phyloP scores from a whole-genome alignment of 2,888 invertebrate genomes.

The Sminthurides aquaticus region DNA sequence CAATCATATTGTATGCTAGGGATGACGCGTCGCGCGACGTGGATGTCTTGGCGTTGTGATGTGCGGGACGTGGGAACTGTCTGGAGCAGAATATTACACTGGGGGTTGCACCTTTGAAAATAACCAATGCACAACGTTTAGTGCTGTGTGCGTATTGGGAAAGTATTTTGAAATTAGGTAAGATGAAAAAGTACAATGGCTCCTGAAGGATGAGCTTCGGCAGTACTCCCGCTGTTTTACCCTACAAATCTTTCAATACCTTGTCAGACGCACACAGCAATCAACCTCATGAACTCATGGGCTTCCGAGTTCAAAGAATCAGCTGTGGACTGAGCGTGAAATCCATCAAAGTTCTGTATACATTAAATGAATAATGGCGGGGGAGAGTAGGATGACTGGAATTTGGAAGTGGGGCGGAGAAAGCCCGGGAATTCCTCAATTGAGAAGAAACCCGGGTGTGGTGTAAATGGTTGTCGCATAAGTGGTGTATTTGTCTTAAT shows the following conservation, averaged over 20 bases:
- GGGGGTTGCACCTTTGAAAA: neutral
- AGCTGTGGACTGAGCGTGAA: neutral
- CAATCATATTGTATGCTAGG: too few species aligned
- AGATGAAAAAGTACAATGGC: too few species aligned
- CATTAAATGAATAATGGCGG: too few species aligned
- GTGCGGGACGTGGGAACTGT: neutral
- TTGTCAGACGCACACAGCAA: conserved; percentile 15
- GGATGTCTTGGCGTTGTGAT: too few species aligned
- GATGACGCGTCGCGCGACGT: too few species aligned
- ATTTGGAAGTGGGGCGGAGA: too few species aligned
- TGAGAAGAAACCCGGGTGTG: too few species aligned
- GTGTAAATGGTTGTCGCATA: too few species aligned
- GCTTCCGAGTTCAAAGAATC: conserved; percentile 23
- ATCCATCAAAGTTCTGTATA: neutral
- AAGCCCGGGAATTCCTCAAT: too few species aligned
- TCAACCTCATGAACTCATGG: conserved; percentile 19
- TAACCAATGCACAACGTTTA: neutral
- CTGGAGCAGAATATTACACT: neutral
- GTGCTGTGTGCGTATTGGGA: neutral
- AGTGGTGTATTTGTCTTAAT: too few species aligned
- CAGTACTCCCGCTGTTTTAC: conserved; percentile 20
- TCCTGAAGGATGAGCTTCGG: neutral
- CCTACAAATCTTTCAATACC: conserved; percentile 26
- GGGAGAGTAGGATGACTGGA: too few species aligned
- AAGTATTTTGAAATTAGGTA: too few species aligned